A percentile compares a stretch with the other conserved stretches of the same genome.
Evolutionary conservation across 2,888 invertebrate species (phyloP).

Genomic region (Antitype chi): DNA sequence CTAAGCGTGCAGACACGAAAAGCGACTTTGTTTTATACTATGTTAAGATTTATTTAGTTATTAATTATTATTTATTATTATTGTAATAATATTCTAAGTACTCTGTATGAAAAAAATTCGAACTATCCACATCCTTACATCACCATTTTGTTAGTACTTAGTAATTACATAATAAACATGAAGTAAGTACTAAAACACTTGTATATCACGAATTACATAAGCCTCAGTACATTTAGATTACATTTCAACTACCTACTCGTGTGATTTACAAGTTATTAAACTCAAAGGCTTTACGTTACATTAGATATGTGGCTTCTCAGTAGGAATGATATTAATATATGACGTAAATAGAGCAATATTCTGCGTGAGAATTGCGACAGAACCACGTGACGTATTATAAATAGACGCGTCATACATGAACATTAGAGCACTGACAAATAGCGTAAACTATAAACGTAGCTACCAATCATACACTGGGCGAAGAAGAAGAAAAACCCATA

Average conservation of each 20-base stretch:
- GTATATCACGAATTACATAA: slow-evolving; percentile 15
- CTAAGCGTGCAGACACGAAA: too few relatives aligned
- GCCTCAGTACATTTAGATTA: slow-evolving; percentile 28
- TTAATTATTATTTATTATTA: too few relatives aligned
- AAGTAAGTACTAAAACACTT: not conserved
- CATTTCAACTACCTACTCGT: slow-evolving; percentile 20
- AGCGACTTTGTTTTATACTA: too few relatives aligned
- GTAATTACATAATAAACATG: not conserved
- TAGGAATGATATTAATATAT: not conserved
- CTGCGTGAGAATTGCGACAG: too few relatives aligned
- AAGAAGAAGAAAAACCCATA: too few relatives aligned
- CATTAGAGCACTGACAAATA: too few relatives aligned
- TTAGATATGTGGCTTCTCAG: slow-evolving; percentile 24
- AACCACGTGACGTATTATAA: too few relatives aligned
- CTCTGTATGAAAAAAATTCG: not conserved
- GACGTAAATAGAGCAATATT: slow-evolving; percentile 21
- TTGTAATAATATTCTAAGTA: not conserved
- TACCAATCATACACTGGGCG: too few relatives aligned
- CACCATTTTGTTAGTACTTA: not conserved
- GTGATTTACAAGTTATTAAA: slow-evolving; percentile 27
- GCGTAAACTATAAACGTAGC: too few relatives aligned
- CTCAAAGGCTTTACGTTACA: slow-evolving; percentile 21
- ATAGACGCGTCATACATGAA: too few relatives aligned
- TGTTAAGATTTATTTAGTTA: too few relatives aligned
- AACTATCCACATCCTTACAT: not conserved